These are phyloP conservation scores for Ochropleura leucogaster DNA, from an alignment of 2,888 invertebrate species.

Conservation along the genomic window DNA sequence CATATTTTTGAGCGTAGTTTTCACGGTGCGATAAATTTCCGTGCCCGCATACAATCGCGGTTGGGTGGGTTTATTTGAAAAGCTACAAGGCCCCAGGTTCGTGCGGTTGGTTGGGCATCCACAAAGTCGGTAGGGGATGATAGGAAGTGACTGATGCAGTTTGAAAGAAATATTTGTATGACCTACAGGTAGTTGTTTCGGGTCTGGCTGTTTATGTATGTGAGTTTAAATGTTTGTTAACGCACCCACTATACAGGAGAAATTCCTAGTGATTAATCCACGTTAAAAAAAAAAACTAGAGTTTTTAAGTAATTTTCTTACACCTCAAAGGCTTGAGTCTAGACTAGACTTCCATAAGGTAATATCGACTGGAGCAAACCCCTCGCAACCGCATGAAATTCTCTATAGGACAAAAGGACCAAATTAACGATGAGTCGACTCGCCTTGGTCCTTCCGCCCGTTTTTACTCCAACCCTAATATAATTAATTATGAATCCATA, in stretches of 20 bases:
- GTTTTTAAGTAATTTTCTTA: too few relatives aligned
- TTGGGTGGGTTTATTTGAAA: slow-evolving; percentile 28
- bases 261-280: too few relatives aligned
- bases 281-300: too few relatives aligned
- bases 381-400: background rate
- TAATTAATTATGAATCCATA: background rate
- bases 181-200: too few relatives aligned
- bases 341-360: background rate
- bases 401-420: background rate
- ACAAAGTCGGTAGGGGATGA: slow-evolving; percentile 17
- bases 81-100: slow-evolving; percentile 24
- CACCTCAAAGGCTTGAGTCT: too few relatives aligned
- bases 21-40: slow-evolving; percentile 23
- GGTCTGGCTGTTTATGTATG: too few relatives aligned
- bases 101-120: slow-evolving; percentile 35
- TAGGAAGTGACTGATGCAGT: slow-evolving; percentile 8
- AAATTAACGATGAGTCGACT: background rate
- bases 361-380: background rate
- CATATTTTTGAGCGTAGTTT: slow-evolving; percentile 24
- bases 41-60: slow-evolving; percentile 32
- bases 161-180: background rate
- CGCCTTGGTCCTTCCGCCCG: background rate
- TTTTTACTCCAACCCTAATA: background rate
- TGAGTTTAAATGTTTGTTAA: too few relatives aligned
- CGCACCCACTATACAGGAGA: too few relatives aligned